These are phyloP conservation scores for Torymus auratus DNA, from an alignment of 2,888 invertebrate genomes.

Conservation along the genomic window DNA sequence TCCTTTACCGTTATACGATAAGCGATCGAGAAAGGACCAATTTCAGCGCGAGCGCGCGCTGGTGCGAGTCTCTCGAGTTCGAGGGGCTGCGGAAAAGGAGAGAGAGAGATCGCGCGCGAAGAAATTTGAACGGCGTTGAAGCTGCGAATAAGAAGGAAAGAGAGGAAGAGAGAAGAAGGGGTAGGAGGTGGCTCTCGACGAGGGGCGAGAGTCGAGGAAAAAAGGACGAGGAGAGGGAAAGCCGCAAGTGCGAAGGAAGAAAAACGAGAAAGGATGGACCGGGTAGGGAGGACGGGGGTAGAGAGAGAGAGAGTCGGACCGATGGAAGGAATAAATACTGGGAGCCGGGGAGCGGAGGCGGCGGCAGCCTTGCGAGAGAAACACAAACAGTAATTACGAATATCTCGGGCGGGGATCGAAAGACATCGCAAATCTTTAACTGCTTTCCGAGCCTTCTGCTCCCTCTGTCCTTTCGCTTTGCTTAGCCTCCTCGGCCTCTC, in stretches of 20 bases:
- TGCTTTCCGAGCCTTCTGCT: constrained; percentile 71
- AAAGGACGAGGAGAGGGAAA: background rate
- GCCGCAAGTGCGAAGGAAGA: constrained; percentile 16
- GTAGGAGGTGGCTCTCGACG: background rate
- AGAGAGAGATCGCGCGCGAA: constrained; percentile 41
- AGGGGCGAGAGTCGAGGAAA: background rate
- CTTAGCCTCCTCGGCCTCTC: background rate
- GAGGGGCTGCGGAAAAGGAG: constrained; percentile 56
- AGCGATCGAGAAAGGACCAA: constrained; percentile 59
- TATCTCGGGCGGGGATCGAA: constrained; percentile 76
- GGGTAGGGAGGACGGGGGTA: too few species aligned
- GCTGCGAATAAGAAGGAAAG: constrained; percentile 35
- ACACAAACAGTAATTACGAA: constrained; percentile 77
- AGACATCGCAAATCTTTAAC: constrained; percentile 77
- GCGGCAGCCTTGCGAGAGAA: constrained; percentile 69
- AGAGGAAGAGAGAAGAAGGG: constrained; percentile 55
- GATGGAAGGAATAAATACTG: constrained; percentile 70
- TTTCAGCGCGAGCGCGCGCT: constrained; percentile 36
- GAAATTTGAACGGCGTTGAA: constrained; percentile 57
- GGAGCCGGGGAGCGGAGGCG: constrained; percentile 61
- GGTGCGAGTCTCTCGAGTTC: constrained; percentile 28
- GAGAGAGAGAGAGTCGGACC: constrained; percentile 59
- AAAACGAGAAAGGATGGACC: constrained; percentile 43
- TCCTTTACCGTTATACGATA: constrained; percentile 58
- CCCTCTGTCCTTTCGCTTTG: constrained; percentile 8